Percentiles rank a stretch among this genome's conserved stretches.
Evolutionary conservation across 2,113 vertebrate genomes (phyloP).

Genomic region (Leptocoma aspasia): DNA sequence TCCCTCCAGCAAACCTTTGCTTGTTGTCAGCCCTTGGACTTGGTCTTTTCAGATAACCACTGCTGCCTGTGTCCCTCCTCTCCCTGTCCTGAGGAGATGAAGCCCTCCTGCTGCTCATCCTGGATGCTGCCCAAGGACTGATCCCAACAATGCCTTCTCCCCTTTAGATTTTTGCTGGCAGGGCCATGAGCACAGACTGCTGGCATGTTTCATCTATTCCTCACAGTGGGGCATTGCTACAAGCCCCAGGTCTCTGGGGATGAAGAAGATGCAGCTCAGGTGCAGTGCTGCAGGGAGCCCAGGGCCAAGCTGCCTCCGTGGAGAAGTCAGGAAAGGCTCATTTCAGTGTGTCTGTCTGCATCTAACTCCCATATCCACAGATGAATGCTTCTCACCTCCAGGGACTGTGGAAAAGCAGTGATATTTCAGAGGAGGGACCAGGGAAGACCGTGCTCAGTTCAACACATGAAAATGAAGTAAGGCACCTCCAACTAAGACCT

Average conservation of each 20-base stretch:
- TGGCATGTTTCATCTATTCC: neutral
- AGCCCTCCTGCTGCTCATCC: neutral
- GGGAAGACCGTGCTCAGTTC: neutral
- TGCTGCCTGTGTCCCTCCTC: neutral
- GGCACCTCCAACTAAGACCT: neutral
- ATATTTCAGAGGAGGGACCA: neutral
- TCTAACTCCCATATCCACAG: neutral
- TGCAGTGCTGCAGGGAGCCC: rapidly evolving
- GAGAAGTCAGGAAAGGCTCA: neutral
- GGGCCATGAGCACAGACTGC: neutral
- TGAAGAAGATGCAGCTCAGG: rapidly evolving
- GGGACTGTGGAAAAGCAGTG: neutral
- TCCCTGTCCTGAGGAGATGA: neutral
- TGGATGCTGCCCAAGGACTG: neutral
- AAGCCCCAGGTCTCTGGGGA: neutral
- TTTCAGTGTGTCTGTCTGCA: neutral
- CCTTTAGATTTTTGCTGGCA: neutral
- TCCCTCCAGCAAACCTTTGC: rapidly evolving
- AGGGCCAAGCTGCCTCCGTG: neutral
- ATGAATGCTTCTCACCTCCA: neutral
- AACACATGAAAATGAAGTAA: neutral
- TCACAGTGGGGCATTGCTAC: neutral
- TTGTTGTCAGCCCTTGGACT: neutral
- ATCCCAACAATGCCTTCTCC: neutral
- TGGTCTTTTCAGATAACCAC: neutral